Percentiles rank a stretch among this genome's conserved stretches.
phyloP scores from a whole-genome alignment of 2,888 invertebrate genomes.

The Thelaira solivaga region DNA sequence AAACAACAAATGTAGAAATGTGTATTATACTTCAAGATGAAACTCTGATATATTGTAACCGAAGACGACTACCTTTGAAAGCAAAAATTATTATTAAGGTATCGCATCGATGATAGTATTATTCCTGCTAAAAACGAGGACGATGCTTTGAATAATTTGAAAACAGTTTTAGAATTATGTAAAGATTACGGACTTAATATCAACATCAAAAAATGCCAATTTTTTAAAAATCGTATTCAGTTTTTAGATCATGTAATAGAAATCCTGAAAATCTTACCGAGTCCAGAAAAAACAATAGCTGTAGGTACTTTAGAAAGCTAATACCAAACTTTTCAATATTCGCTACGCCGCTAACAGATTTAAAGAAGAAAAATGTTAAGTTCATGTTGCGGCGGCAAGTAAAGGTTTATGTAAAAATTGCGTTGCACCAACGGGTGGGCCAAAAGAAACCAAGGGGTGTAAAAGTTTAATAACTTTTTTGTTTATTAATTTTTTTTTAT shows the following conservation, averaged over 20 bases:
- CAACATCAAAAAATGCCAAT: background rate
- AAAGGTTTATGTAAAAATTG: no score
- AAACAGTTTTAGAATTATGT: background rate
- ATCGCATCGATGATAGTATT: background rate
- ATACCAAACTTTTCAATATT: background rate
- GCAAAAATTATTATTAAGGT: slow-evolving; percentile 21
- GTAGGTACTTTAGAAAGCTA: background rate
- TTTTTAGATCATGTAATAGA: background rate
- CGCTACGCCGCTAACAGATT: background rate
- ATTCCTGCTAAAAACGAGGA: background rate
- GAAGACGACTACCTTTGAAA: slow-evolving; percentile 17
- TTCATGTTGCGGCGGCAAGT: no score
- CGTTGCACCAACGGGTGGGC: no score
- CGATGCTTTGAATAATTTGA: background rate
- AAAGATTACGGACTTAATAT: background rate
- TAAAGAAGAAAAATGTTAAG: background rate
- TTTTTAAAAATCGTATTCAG: background rate
- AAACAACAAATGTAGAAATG: slow-evolving; percentile 13
- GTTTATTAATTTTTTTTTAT: no score
- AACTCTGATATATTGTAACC: slow-evolving; percentile 24
- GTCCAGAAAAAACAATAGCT: background rate
- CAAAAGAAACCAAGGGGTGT: no score
- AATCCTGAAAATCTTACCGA: background rate
- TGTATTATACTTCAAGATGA: slow-evolving; percentile 9
- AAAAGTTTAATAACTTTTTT: no score